Evolutionary conservation across 2,888 invertebrate genomes (phyloP), one percentile per base, ranked within the genome.

Genomic region (Drosophila pseudotalamancana): DNA sequence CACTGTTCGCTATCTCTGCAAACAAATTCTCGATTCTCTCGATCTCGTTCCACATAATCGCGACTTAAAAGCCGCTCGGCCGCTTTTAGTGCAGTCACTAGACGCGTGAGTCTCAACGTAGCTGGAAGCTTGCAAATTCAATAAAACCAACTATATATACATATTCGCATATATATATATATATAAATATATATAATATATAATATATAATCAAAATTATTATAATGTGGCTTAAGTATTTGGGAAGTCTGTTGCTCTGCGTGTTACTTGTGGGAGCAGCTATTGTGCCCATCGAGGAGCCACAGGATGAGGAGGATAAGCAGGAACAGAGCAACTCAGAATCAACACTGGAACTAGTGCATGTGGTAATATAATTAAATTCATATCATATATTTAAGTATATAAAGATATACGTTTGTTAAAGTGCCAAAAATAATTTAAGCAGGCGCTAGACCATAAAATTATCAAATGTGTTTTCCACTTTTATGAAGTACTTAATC

Each of bases 331-430:
- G 12, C 27, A 29, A 18, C 4, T 6, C 39, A 34, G 67, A 68
- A 14, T 75, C 79, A 14, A 86, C 81, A n/a, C 48, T 88, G 61
- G 75, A 88, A 46, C 59, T 88, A 37, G 78, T 83, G n/a, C 87
- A 88, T 76, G 72, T 89, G 84, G 89, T 88, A 77, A 81, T 16
- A 23, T 40, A 46, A 18, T 18, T 40, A 35, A 23, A 9, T 25
- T 32, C 23, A 21, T 12, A 4, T 8, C 11, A 18, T 9, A 18
- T 2, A 8, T 21, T 12, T 35, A n/a, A 21, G 9, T 8, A n/a
- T 8, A 4, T 16, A 37, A 6, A n/a, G 6, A 8, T 21, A 2
- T 21, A 19, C 8, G 8, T 1, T 21, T n/a, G 6, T 2, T 49
- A 12, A 29, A 23, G 45, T 34, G 27, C 0, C 27, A 25, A 35